Evolutionary conservation across 2,888 invertebrate genomes (phyloP).

Genomic region (Megamerina dolium): DNA sequence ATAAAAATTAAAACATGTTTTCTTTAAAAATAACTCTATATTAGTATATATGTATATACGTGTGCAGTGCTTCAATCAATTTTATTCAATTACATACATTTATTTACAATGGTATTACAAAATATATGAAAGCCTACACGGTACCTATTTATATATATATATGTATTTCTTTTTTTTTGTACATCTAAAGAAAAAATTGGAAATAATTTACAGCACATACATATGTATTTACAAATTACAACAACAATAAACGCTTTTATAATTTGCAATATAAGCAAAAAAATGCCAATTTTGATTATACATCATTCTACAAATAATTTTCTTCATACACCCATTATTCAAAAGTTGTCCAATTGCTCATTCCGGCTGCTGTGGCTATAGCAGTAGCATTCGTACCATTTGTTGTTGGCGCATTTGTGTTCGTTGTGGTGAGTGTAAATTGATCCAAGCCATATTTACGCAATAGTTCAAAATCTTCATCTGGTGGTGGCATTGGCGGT

Average conservation of each 20-base stretch:
- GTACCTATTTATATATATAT: not conserved
- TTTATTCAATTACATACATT: too few species aligned
- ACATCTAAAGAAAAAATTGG: too few species aligned
- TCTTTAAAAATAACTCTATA: not conserved
- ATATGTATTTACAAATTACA: not conserved
- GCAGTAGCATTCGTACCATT: conserved; percentile 17
- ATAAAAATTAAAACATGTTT: not conserved
- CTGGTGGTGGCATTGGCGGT: conserved; percentile 31
- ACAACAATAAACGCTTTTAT: not conserved
- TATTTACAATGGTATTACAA: too few species aligned
- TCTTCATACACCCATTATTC: conserved; percentile 32
- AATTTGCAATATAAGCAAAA: too few species aligned
- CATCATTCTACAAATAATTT: too few species aligned
- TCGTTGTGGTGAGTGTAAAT: conserved; percentile 37
- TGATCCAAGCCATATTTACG: conserved; percentile 49
- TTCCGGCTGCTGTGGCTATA: conserved; percentile 25
- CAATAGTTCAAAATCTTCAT: conserved; percentile 46
- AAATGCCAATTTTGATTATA: too few species aligned
- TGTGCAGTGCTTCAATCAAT: not conserved
- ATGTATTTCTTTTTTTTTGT: not conserved
- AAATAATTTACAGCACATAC: too few species aligned
- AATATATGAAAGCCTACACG: not conserved
- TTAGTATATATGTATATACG: not conserved
- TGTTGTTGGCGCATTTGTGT: conserved; percentile 18
- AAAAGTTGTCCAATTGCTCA: conserved; percentile 47